Evolutionary conservation across 2,888 invertebrate species (phyloP).

Genomic region (Nesidiocoris tenuis): DNA sequence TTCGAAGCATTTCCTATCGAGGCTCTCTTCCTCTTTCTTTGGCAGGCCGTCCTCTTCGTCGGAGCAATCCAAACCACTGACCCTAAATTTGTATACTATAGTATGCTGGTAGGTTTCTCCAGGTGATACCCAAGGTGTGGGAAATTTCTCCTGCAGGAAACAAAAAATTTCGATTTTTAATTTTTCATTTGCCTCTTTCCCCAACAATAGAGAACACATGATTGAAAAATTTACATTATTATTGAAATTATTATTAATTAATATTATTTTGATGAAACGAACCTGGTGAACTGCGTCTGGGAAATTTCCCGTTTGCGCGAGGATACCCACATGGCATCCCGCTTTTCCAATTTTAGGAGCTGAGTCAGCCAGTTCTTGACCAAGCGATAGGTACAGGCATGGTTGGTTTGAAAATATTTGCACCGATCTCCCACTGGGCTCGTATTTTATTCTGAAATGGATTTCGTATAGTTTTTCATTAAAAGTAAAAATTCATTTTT

Average conservation of each 20-base stretch:
- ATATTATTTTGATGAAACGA: no score
- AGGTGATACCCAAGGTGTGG: slow-evolving; percentile 27
- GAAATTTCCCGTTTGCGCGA: slow-evolving; percentile 32
- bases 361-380: slow-evolving; percentile 11
- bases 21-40: background rate
- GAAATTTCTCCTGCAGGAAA: slow-evolving; percentile 23
- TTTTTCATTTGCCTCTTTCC: no score
- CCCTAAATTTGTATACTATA: slow-evolving; percentile 33
- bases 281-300: slow-evolving; percentile 36
- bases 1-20: no score
- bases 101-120: slow-evolving; percentile 26
- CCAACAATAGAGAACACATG: no score
- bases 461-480: no score
- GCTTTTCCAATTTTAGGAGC: slow-evolving; percentile 11
- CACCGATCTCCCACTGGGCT: slow-evolving; percentile 16
- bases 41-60: slow-evolving; percentile 29
- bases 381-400: slow-evolving; percentile 17
- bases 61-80: slow-evolving; percentile 22
- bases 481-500: no score
- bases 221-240: no score
- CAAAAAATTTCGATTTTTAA: no score
- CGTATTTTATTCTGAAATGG: slow-evolving; percentile 19
- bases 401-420: slow-evolving; percentile 32
- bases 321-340: slow-evolving; percentile 14
- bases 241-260: no score